Base-by-base conservation (phyloP, 2,888 invertebrate genomes). In the Trichopria drosophilae region DNA sequence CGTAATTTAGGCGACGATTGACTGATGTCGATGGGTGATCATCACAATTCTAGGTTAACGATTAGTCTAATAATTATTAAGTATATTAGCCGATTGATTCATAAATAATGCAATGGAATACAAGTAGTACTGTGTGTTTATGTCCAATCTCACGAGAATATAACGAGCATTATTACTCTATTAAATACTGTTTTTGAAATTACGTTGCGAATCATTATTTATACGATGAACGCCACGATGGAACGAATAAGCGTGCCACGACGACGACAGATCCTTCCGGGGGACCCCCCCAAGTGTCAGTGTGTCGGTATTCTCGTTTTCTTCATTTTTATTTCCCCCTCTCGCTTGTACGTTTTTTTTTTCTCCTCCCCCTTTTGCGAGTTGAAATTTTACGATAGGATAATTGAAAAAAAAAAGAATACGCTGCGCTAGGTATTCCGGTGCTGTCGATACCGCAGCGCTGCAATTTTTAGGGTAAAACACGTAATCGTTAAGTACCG, bases 11-110 rank as follows among this genome's bases (percentile, higher is more conserved):
- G 64, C 66, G 64, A 67, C 60, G 59, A 69, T 68, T n/a, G 72
- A 73, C 72, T 73, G 74, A 73, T 70, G 67, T 71, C 72, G 71
- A 71, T 75, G 71, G 72, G 72, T 73, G 75, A 74, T 75, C n/a
- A n/a, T n/a, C 69, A 73, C 73, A 72, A 75, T 72, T 70, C 65
- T 75, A 75, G 73, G 71, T 73, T 69, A 73, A 68, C 61, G 58
- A 72, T 73, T 74, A 75, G 75, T 73, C 73, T 75, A 75, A 74
- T 75, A 71, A 75, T 72, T 69, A 72, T 73, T 73, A 75, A 72
- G 72, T 72, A 75, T 68, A 71, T 73, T 75, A 73, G 75, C 72
- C 69, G 69, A 73, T 73, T 73, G 71, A 73, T 75, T 75, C 69
- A 71, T 75, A 71, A 73, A 73, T 73, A 75, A 72, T 75, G 75